phyloP scores from a whole-genome alignment of 2,797 vertebrate species.

The Phrynocephalus forsythii region DNA sequence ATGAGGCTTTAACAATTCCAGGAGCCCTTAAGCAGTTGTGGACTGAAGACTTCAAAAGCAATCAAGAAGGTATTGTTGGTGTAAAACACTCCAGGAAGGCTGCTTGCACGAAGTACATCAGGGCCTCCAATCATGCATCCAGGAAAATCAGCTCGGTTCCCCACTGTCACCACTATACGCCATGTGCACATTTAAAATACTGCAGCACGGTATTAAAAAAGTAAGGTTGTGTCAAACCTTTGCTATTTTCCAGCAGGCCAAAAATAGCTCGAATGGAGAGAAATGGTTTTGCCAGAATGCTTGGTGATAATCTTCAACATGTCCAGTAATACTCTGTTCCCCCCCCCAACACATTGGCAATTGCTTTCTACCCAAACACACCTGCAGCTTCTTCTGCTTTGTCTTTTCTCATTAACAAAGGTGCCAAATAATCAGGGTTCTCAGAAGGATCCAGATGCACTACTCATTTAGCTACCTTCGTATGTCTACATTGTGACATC shows the following conservation, averaged over 20 bases:
- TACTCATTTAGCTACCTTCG: not conserved
- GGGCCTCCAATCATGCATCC: not conserved
- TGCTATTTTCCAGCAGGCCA: not conserved
- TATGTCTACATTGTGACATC: not conserved
- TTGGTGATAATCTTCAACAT: not conserved
- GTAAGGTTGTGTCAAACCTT: slow-evolving; percentile 1
- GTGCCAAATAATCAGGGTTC: not conserved
- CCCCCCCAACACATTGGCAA: not conserved
- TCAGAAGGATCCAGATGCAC: not conserved
- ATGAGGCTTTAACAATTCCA: slow-evolving; percentile 72
- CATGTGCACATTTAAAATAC: slow-evolving; percentile 20
- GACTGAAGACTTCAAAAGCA: slow-evolving; percentile 57
- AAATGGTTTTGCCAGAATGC: not conserved
- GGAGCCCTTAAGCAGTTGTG: slow-evolving; percentile 61
- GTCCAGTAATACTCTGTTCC: not conserved
- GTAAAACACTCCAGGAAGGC: slow-evolving; percentile 46
- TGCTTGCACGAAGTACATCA: not conserved
- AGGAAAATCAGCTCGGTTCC: slow-evolving; percentile 34
- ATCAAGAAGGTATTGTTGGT: slow-evolving; percentile 20
- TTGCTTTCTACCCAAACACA: not conserved
- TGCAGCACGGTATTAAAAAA: slow-evolving; percentile 7
- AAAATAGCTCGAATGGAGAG: not conserved
- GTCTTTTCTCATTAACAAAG: slow-evolving; percentile 2
- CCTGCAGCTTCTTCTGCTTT: not conserved
- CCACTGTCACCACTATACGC: not conserved